These are phyloP conservation scores for Actinostola sp. DNA, from an alignment of 92 coral and sea anemone species.

Conservation along the genomic window DNA sequence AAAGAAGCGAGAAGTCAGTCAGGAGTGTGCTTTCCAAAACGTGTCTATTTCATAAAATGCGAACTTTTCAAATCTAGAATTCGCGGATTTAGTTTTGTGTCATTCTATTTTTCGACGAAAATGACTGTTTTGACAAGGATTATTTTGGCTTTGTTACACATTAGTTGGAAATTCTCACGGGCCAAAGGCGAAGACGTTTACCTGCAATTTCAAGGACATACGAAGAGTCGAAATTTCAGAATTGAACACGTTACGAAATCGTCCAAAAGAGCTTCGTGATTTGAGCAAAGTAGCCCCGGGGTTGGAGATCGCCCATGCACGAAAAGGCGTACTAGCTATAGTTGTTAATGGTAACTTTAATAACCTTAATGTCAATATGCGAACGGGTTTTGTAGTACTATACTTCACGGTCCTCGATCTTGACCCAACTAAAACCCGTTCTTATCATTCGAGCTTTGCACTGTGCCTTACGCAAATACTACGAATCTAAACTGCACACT, in stretches of 20 bases:
- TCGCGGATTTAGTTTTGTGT: no score
- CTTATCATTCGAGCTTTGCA: background rate
- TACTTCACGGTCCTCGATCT: background rate
- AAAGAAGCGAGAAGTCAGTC: no score
- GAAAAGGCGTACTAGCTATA: background rate
- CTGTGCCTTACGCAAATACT: no score
- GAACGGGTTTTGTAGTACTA: background rate
- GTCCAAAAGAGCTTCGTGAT: background rate
- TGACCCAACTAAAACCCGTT: slow-evolving; percentile 14
- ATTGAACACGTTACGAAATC: slow-evolving; percentile 12
- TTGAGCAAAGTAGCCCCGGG: background rate
- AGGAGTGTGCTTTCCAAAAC: no score
- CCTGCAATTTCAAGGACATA: slow-evolving; percentile 17
- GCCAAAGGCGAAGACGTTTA: slow-evolving; percentile 27
- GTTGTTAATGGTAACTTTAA: background rate
- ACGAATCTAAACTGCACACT: no score
- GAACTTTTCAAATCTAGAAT: no score
- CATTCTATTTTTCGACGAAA: slow-evolving; percentile 4
- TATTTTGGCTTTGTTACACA: slow-evolving; percentile 31
- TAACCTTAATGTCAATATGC: background rate
- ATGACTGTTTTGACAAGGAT: background rate
- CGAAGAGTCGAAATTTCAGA: background rate
- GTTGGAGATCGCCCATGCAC: background rate
- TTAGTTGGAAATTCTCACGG: background rate
- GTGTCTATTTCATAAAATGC: no score